Percentiles rank a stretch among this genome's conserved stretches.
Conservation (phyloP, 2,113 vertebrate genomes). For the Actinemys pallida region DNA sequence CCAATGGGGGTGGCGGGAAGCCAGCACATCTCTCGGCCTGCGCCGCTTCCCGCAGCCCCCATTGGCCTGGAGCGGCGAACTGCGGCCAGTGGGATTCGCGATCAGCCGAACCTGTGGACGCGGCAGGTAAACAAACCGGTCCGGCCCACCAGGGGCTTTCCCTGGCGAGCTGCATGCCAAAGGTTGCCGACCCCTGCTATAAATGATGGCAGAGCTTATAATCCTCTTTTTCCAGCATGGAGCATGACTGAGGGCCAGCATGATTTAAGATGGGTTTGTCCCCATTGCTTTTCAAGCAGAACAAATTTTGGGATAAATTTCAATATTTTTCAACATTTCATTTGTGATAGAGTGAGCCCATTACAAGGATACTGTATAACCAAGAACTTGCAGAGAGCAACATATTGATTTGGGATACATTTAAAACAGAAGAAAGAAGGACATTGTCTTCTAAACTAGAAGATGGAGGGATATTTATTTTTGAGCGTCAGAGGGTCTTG, state of each 20-base stretch:
- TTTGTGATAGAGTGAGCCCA: not conserved
- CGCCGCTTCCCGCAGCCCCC: too few species aligned
- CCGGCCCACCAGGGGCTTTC: too few species aligned
- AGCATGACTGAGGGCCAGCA: not conserved
- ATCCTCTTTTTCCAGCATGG: not conserved
- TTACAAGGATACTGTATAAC: not conserved
- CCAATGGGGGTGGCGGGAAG: too few species aligned
- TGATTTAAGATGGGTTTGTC: slow-evolving; percentile 48
- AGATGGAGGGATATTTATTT: not conserved
- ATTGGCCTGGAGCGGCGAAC: too few species aligned
- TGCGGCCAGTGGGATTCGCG: too few species aligned
- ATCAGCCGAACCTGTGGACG: too few species aligned
- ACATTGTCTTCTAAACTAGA: not conserved
- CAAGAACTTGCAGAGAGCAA: not conserved
- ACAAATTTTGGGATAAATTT: not conserved
- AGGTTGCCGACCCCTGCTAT: not conserved
- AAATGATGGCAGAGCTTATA: slow-evolving; percentile 8
- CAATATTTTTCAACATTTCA: not conserved
- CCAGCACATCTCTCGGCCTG: too few species aligned
- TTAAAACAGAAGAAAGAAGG: not conserved
- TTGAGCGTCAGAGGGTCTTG: not conserved
- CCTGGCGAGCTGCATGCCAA: too few species aligned
- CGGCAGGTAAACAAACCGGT: too few species aligned
- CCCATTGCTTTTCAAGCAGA: slow-evolving; percentile 36
- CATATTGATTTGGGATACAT: not conserved